A percentile compares a stretch with the other conserved stretches of the same genome.
phyloP scores from a whole-genome alignment of 2,797 vertebrate genomes.

The Helicolenus hilgendorfi region DNA sequence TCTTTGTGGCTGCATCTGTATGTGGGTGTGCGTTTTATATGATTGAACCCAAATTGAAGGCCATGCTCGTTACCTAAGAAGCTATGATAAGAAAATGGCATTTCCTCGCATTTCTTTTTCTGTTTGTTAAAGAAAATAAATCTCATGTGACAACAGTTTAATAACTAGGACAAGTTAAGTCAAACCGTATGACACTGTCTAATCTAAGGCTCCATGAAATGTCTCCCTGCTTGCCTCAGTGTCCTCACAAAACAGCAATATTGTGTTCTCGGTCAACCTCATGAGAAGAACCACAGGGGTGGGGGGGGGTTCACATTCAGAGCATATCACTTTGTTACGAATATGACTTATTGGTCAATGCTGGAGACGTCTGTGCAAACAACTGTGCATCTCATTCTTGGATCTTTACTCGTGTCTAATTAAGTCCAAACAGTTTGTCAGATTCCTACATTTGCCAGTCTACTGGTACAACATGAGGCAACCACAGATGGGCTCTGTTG shows the following conservation, averaged over 20 bases:
- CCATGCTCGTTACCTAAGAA: not conserved
- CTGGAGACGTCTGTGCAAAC: slow-evolving; percentile 39
- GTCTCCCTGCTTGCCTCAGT: slow-evolving; percentile 21
- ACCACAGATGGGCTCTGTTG: slow-evolving; percentile 28
- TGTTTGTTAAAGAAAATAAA: not conserved
- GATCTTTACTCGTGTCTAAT: slow-evolving; percentile 52
- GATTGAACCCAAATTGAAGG: not conserved
- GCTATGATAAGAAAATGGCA: not conserved
- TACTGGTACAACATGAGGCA: slow-evolving; percentile 7
- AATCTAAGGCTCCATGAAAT: slow-evolving; percentile 15
- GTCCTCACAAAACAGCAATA: slow-evolving; percentile 56
- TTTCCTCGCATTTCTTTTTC: slow-evolving; percentile 3
- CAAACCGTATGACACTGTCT: slow-evolving; percentile 9
- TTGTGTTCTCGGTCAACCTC: slow-evolving; percentile 37
- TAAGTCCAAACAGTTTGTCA: slow-evolving; percentile 46
- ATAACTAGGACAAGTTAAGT: slow-evolving; percentile 5
- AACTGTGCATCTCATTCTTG: slow-evolving; percentile 12
- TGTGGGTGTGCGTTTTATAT: not conserved
- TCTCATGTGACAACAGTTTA: not conserved
- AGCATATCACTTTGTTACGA: slow-evolving; percentile 44
- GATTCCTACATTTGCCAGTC: slow-evolving; percentile 24
- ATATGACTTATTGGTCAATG: slow-evolving; percentile 63
- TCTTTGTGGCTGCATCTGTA: not conserved
- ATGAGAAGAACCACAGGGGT: slow-evolving; percentile 34
- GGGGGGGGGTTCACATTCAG: slow-evolving; percentile 30